Evolutionary conservation across 2,888 invertebrate species (phyloP), one percentile per base, ranked within the genome.

Genomic region (Eupithecia centaureata): DNA sequence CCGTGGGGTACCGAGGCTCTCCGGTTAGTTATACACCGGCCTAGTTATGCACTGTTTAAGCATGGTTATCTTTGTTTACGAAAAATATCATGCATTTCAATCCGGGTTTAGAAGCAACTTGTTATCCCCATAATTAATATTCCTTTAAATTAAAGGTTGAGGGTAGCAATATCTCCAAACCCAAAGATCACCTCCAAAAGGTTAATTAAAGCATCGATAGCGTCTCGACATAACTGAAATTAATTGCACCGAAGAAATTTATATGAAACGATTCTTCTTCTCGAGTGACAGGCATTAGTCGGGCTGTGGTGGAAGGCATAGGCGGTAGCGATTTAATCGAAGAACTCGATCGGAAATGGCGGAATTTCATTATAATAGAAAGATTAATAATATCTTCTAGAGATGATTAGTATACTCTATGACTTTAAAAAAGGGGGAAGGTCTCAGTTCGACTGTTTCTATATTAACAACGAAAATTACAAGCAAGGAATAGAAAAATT

Each of bases 211-310:
- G 56, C 79, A 80, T 79, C 84, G 86, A 89, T 89, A 85, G 75
- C 82, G 73, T 78, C 84, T 83, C 83, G 84, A 86, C 85, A 87
- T 86, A 86, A 87, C 85, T 81, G 77, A 86, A 87, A 91, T 90
- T 90, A 91, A 91, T 90, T 87, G 89, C 85, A 86, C 80, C 78
- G 61, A 77, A 83, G 84, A 89, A 83, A 91, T 90, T 90, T 90
- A 88, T 90, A 88, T 87, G 84, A 86, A 86, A 85, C 85, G 80
- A 90, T 91, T 89, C 88, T 87, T 89, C 89, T 89, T 86, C 82
- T 73, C 79, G 73, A 81, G 83, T 84, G 86, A 89, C 88, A 86
- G 86, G 86, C 85, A 82, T 86, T 86, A 84, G 82, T 78, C 76
- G 65, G 63, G 59, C 47, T 42, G 61, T 67, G 80, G 78, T 8